Evolutionary conservation across 1,140 invertebrate genomes (phyloP), one percentile per base, ranked within the genome.

Genomic region (Heliconius hewitsoni): DNA sequence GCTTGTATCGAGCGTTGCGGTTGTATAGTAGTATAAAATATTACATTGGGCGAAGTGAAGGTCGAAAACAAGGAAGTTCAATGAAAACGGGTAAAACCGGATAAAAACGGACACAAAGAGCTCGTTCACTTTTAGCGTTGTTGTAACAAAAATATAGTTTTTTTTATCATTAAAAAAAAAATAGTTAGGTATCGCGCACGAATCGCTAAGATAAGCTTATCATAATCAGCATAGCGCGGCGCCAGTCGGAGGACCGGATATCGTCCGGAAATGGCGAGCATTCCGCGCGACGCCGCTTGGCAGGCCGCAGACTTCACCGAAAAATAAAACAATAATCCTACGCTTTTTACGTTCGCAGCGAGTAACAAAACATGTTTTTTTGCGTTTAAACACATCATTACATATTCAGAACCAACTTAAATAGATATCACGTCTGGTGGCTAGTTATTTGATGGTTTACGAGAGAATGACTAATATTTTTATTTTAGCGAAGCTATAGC

Each of bases 261-360:
- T 87, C 84, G 87, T 92, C 92, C 92, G 93, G 93, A 94, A 94
- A 94, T 94, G 88, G 91, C 92, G 84, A 76, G 88, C 92, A 94
- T 94, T 92, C 93, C 92, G 87, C 89, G 82, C 89, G 91, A 86
- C 91, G 90, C 86, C 89, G 84, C 80, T 71, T 71, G 71, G 86
- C 87, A 84, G 88, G 82, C 87, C 92, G 86, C 89, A 90, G 84
- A 88, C 82, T 88, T 87, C 77, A 85, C 87, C 84, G 92, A 91
- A 85, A 85, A 77, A 83, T 79, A 82, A 83, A 81, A 76, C 42
- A 77, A 30, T 57, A 78, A 80, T 80, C 71, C 76, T 82, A 82
- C 80, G 78, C 73, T 78, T 66, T 77, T 80, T 74, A 52, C 76
- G 55, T 46, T 76, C 73, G 16, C 19, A 80, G 16, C 78, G 71